Conservation (phyloP, 1,140 invertebrate species). For the Metopolophium dirhodum region DNA sequence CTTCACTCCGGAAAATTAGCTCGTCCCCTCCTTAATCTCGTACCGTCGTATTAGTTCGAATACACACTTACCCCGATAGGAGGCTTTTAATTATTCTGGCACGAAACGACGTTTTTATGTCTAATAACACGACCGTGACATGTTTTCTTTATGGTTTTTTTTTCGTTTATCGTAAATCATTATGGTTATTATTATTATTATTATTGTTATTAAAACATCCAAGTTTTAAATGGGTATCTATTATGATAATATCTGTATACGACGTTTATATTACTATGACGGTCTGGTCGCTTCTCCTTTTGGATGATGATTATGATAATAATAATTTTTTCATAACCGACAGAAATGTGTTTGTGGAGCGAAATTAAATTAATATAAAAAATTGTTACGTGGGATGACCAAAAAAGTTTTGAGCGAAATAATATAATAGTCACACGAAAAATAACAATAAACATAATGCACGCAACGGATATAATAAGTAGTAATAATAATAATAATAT, state of each 20-base stretch:
- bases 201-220: not conserved
- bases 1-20: slow-evolving; percentile 53
- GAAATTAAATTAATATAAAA: slow-evolving; percentile 27
- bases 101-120: slow-evolving; percentile 38
- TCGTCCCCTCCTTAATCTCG: slow-evolving; percentile 36
- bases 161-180: slow-evolving; percentile 4
- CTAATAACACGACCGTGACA: slow-evolving; percentile 24
- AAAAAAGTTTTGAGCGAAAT: slow-evolving; percentile 13
- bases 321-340: not conserved
- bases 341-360: not conserved
- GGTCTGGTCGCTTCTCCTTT: not conserved
- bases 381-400: not conserved
- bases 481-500: not conserved
- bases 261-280: not conserved
- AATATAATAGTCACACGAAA: slow-evolving; percentile 25
- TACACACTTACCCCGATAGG: not conserved
- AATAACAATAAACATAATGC: not conserved
- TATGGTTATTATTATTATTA: slow-evolving; percentile 23
- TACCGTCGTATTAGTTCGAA: slow-evolving; percentile 32
- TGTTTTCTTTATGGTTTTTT: slow-evolving; percentile 26
- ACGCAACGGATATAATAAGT: not conserved
- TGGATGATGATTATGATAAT: not conserved
- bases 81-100: slow-evolving; percentile 38
- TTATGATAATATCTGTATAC: not conserved
- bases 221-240: not conserved